Evolutionary conservation across 2,888 invertebrate genomes (phyloP).

Genomic region (Abrostola tripartita): DNA sequence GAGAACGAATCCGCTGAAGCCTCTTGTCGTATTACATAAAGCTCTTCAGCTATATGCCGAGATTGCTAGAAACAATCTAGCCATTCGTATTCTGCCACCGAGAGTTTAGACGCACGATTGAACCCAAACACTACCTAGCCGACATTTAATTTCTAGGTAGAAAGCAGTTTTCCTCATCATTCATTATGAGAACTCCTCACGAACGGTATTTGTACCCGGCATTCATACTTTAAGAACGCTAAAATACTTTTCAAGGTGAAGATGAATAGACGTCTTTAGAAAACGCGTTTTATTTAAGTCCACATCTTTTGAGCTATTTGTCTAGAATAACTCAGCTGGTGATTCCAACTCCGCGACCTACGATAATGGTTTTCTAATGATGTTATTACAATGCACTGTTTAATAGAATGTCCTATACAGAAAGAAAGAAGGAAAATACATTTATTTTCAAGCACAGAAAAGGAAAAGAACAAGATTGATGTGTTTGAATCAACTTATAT

Average conservation of each 20-base stretch:
- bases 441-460: no score
- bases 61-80: background rate
- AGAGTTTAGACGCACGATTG: background rate
- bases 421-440: no score
- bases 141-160: constrained; percentile 22
- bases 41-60: background rate
- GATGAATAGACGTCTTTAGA: constrained; percentile 22
- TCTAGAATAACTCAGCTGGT: background rate
- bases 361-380: no score
- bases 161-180: constrained; percentile 39
- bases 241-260: constrained; percentile 28
- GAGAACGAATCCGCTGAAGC: background rate
- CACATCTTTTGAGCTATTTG: constrained; percentile 11
- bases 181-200: constrained; percentile 26
- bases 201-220: constrained; percentile 16
- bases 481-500: no score
- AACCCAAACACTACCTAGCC: constrained; percentile 22
- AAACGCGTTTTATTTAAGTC: constrained; percentile 16
- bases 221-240: constrained; percentile 12
- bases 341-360: background rate
- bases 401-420: no score
- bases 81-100: constrained; percentile 1
- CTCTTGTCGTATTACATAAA: background rate
- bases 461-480: no score
- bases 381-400: no score